A percentile compares a stretch with the other conserved stretches of the same genome.
These are phyloP conservation scores for Prunella himalayana DNA, from an alignment of 2,113 vertebrate species.

Conservation along the genomic window DNA sequence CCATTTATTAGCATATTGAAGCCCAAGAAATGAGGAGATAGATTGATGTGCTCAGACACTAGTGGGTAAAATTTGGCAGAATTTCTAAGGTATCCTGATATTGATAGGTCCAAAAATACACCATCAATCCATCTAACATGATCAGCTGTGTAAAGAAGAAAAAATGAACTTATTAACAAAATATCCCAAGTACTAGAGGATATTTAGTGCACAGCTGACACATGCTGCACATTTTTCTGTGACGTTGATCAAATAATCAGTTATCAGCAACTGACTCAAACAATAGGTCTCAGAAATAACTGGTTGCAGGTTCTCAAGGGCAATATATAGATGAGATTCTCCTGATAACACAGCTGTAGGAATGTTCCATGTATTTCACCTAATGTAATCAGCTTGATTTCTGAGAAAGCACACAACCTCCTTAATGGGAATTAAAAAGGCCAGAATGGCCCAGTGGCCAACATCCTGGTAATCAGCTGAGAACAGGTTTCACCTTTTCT, in stretches of 20 bases:
- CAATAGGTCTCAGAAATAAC: not conserved
- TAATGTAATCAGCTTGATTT: not conserved
- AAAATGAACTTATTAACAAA: not conserved
- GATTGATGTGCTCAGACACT: not conserved
- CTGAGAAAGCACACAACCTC: not conserved
- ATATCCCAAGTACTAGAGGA: not conserved
- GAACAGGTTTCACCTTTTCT: not conserved
- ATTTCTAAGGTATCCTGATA: not conserved
- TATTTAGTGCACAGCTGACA: not conserved
- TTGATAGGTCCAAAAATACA: not conserved
- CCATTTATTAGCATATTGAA: not conserved
- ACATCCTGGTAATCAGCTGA: not conserved
- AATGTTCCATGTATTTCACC: not conserved
- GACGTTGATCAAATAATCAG: not conserved
- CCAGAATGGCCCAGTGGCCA: not conserved
- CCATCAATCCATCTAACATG: too few relatives aligned
- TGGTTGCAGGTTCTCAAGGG: not conserved
- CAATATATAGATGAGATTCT: not conserved
- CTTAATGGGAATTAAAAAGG: not conserved
- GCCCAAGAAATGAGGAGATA: not conserved
- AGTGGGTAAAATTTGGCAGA: not conserved
- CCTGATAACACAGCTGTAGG: not conserved
- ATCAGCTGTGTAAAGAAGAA: not conserved
- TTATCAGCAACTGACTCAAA: not conserved
- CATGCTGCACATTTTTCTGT: not conserved